These are phyloP conservation scores for Poeciliopsis turneri DNA, from an alignment of 2,797 vertebrate genomes.

Conservation along the genomic window DNA sequence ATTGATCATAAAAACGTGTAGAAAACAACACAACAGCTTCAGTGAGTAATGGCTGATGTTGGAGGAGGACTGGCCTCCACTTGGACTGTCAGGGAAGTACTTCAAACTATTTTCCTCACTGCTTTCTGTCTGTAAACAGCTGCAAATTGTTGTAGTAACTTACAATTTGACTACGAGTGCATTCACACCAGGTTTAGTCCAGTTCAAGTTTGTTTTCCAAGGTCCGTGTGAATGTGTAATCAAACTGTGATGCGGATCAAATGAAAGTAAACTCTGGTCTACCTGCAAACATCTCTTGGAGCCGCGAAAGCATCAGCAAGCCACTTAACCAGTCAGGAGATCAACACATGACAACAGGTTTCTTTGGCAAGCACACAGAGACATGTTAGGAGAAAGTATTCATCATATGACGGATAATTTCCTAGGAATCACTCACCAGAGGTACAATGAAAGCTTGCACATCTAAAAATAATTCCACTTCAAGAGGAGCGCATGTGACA, in stretches of 20 bases:
- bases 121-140: not conserved
- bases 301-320: conserved; percentile 29
- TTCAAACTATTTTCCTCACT: not conserved
- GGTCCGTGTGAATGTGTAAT: too few species aligned
- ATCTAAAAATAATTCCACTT: conserved; percentile 15
- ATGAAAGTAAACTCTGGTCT: too few species aligned
- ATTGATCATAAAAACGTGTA: not conserved
- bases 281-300: conserved; percentile 1
- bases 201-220: too few species aligned
- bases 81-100: not conserved
- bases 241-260: too few species aligned
- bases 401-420: conserved; percentile 30
- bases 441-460: not conserved
- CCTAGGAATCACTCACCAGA: not conserved
- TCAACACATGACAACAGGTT: conserved; percentile 47
- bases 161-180: not conserved
- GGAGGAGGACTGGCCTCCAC: not conserved
- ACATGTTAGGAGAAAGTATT: conserved; percentile 16
- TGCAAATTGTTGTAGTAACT: not conserved
- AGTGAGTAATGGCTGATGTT: not conserved
- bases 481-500: not conserved
- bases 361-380: conserved; percentile 7
- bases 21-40: not conserved
- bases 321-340: conserved; percentile 55
- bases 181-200: too few species aligned